Percentiles rank a stretch among this genome's conserved stretches.
Conservation (phyloP, 2,797 vertebrate genomes). For the Okamejei kenojei region DNA sequence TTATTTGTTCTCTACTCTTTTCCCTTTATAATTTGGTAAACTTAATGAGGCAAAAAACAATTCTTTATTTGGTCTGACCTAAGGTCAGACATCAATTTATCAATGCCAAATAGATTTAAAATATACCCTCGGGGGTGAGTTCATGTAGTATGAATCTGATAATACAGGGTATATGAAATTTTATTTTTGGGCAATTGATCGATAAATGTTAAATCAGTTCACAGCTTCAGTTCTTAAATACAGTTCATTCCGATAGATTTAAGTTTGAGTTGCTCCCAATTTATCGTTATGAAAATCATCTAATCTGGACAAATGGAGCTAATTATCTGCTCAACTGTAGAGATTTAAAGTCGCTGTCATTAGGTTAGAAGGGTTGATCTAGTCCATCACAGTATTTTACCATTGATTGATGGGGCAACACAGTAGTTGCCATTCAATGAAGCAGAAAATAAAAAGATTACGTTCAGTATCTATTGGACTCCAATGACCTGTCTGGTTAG, state of each 20-base stretch:
- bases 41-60: conserved; percentile 73
- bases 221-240: background rate
- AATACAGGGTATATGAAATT: background rate
- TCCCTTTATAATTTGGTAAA: conserved; percentile 53
- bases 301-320: conserved; percentile 25
- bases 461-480: conserved; percentile 60
- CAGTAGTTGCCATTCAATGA: conserved; percentile 76
- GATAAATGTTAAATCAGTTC: conserved; percentile 25
- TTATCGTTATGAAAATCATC: background rate
- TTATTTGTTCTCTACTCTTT: conserved; percentile 52
- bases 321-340: conserved; percentile 9
- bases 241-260: background rate
- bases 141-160: background rate
- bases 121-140: conserved; percentile 58
- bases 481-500: conserved; percentile 78
- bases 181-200: conserved; percentile 2
- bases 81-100: conserved; percentile 75
- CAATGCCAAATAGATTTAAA: conserved; percentile 65
- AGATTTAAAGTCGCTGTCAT: background rate
- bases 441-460: conserved; percentile 92
- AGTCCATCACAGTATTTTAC: conserved; percentile 58
- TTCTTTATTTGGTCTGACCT: conserved; percentile 74
- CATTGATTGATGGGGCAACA: conserved; percentile 81
- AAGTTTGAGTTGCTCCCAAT: conserved; percentile 2
- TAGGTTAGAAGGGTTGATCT: conserved; percentile 50